These are phyloP conservation scores for Ctena decussata DNA, from an alignment of 2,888 invertebrate genomes.

Conservation along the genomic window DNA sequence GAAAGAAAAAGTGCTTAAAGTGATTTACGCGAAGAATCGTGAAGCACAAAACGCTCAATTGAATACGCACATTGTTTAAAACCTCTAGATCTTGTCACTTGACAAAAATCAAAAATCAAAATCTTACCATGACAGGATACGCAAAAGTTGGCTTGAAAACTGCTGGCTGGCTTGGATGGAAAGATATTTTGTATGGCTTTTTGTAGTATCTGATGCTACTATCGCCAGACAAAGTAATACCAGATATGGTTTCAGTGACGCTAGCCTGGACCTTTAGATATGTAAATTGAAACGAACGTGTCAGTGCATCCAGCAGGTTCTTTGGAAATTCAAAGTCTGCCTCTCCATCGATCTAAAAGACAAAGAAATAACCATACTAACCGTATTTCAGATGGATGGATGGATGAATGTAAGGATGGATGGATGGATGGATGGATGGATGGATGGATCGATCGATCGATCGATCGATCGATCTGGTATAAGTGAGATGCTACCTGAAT, in stretches of 20 bases:
- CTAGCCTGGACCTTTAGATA: constrained; percentile 89
- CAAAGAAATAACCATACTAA: constrained; percentile 6
- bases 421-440: too few relatives aligned
- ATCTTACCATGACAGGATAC: constrained; percentile 43
- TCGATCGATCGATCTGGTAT: too few relatives aligned
- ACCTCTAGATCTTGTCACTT: too few relatives aligned
- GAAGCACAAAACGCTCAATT: too few relatives aligned
- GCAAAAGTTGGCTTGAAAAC: constrained; percentile 67
- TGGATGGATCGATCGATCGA: too few relatives aligned
- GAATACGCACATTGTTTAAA: too few relatives aligned
- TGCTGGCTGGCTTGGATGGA: constrained; percentile 60
- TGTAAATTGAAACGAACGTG: constrained; percentile 40
- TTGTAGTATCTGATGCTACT: constrained; percentile 92
- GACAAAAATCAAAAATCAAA: too few relatives aligned
- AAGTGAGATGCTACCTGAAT: too few relatives aligned
- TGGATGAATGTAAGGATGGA: too few relatives aligned
- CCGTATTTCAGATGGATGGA: too few relatives aligned
- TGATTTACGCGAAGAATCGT: too few relatives aligned
- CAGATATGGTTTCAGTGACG: constrained; percentile 95
- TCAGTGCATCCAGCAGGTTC: constrained; percentile 42
- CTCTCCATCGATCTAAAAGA: constrained; percentile 65
- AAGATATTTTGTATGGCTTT: constrained; percentile 89
- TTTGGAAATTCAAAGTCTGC: constrained; percentile 48
- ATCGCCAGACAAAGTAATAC: constrained; percentile 94
- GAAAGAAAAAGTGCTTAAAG: too few relatives aligned